These are phyloP conservation scores for Leptura quadrifasciata DNA, from an alignment of 2,888 invertebrate genomes.

Conservation along the genomic window DNA sequence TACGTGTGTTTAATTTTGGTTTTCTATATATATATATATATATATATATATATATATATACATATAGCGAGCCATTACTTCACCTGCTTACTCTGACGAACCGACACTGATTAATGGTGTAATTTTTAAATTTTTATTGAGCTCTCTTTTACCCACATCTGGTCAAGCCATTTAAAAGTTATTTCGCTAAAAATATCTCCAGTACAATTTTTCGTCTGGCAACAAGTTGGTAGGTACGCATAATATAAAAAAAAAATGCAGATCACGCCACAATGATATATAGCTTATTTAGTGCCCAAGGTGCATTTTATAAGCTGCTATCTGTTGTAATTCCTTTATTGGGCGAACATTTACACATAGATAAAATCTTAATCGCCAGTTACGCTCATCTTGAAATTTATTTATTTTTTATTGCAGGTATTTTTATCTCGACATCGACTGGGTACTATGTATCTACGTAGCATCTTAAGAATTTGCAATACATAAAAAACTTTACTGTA, in stretches of 20 bases:
- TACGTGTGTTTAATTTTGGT: no score
- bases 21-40: no score
- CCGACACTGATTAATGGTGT: no score
- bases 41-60: no score
- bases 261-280: conserved; percentile 47
- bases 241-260: conserved; percentile 14
- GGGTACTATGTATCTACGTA: conserved; percentile 24
- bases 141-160: no score
- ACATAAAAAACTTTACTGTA: conserved; percentile 16
- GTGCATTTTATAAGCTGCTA: conserved; percentile 48
- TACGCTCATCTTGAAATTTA: conserved; percentile 52
- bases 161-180: neutral
- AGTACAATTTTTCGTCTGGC: neutral
- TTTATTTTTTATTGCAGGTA: conserved; percentile 43
- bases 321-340: conserved; percentile 53
- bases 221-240: neutral
- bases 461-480: conserved; percentile 46
- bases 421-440: conserved; percentile 43
- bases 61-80: no score
- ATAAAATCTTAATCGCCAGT: conserved; percentile 54
- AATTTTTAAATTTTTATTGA: no score
- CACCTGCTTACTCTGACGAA: no score
- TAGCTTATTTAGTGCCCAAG: conserved; percentile 45
- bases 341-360: conserved; percentile 54
- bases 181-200: neutral